Evolutionary conservation across 1,140 invertebrate species (phyloP).

Genomic region (Sycophila sp.): DNA sequence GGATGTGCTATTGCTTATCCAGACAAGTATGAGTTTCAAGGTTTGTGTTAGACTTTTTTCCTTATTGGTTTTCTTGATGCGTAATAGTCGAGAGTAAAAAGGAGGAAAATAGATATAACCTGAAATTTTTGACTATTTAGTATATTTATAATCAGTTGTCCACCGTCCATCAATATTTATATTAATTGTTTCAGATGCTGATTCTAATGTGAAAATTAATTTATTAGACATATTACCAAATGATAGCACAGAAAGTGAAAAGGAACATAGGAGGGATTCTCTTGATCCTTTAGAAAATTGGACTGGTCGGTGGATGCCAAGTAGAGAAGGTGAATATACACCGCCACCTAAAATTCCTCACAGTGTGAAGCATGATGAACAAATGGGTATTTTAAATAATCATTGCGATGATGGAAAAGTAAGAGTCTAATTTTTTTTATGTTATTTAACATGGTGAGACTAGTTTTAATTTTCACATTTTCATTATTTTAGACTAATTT

Average conservation of each 20-base stretch:
- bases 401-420: slow-evolving; percentile 80
- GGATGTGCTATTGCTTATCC: slow-evolving; percentile 19
- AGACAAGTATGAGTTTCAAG: slow-evolving; percentile 34
- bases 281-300: slow-evolving; percentile 51
- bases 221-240: slow-evolving; percentile 32
- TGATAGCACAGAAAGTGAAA: slow-evolving; percentile 6
- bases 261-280: slow-evolving; percentile 42
- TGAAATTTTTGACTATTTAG: neutral
- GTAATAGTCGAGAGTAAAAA: neutral
- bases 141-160: neutral
- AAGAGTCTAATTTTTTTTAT: slow-evolving; percentile 38
- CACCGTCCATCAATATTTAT: neutral
- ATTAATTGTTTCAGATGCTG: slow-evolving; percentile 32
- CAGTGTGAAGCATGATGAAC: neutral
- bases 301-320: slow-evolving; percentile 60
- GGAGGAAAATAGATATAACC: neutral
- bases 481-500: slow-evolving; percentile 71
- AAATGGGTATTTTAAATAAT: slow-evolving; percentile 68
- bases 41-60: slow-evolving; percentile 11
- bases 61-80: neutral
- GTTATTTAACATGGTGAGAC: slow-evolving; percentile 20
- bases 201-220: slow-evolving; percentile 35
- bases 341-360: slow-evolving; percentile 52
- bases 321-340: slow-evolving; percentile 49
- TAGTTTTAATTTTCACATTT: slow-evolving; percentile 22